These are phyloP conservation scores for Petrolisthes manimaculis DNA, from an alignment of 2,888 invertebrate species.

Conservation along the genomic window DNA sequence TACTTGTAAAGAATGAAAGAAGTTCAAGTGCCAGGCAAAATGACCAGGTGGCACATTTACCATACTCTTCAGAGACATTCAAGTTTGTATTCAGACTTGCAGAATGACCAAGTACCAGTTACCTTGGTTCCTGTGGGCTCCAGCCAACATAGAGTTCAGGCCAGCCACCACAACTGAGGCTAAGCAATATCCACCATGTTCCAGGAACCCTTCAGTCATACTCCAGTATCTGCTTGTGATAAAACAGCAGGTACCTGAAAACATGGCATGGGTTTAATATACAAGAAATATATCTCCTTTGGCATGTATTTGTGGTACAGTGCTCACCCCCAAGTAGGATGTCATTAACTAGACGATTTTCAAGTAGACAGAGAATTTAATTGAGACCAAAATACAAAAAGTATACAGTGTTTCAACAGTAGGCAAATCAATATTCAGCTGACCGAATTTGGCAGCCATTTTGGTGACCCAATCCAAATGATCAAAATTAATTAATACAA, in stretches of 20 bases:
- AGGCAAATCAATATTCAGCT: too few relatives aligned
- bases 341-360: not conserved
- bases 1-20: too few relatives aligned
- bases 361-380: not conserved
- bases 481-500: too few relatives aligned
- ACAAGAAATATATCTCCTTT: not conserved
- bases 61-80: not conserved
- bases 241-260: constrained; percentile 92
- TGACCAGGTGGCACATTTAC: not conserved
- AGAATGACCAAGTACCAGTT: constrained; percentile 25
- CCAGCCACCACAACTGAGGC: constrained; percentile 38
- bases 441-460: too few relatives aligned
- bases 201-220: constrained; percentile 73
- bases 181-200: constrained; percentile 1
- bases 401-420: too few relatives aligned
- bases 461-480: too few relatives aligned
- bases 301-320: not conserved
- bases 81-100: constrained; percentile 31
- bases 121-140: not conserved
- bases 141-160: constrained; percentile 14
- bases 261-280: constrained; percentile 64
- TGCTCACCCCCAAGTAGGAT: not conserved
- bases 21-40: too few relatives aligned
- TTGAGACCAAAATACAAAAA: not conserved
- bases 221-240: constrained; percentile 94